Base-by-base conservation (phyloP, 2,888 invertebrate species). In the Heliconius ismenius region DNA sequence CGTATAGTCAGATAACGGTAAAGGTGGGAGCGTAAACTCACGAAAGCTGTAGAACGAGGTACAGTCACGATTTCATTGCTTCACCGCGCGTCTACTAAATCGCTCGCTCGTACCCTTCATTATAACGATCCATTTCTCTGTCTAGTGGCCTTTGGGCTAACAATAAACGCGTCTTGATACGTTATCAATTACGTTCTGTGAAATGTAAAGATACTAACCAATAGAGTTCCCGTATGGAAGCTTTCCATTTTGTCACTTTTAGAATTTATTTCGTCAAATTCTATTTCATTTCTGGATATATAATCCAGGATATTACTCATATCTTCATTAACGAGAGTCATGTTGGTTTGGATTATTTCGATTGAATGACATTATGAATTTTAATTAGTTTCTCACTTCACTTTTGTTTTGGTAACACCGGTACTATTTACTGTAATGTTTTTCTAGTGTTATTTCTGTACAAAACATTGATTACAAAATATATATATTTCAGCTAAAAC, bases 1-100 rank as follows among this genome's bases (percentile, higher is more conserved):
- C 89, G 91, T 75, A 73, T 79, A 80, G 76, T 77, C 76, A 76
- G 86, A 84, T 92, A 93, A 93, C 94, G 92, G 93, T 94, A 94
- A 93, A 93, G 91, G 93, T 91, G 86, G 88, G 88, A 90, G 90
- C 87, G 88, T 85, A 88, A 89, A 86, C 86, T 88, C 88, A 92
- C 87, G 93, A 94, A 94, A 94, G 93, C 91, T 88, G 92, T 87
- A 86, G 82, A 88, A 88, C 92, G 86, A 88, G 91, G 87, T 90
- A 85, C 86, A 87, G 85, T 86, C 85, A 86, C 84, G 85, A 84
- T 87, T 87, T 84, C 92, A 92, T 92, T 93, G 91, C 92, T 89
- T 89, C 89, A 92, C 85, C 83, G 86, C 80, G 81, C 88, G 90
- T 87, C 88, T 85, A 85, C 82, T 83, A 83, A 83, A 86, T 83